Evolutionary conservation across 2,888 invertebrate genomes (phyloP).

Genomic region (Uropetala carovei): DNA sequence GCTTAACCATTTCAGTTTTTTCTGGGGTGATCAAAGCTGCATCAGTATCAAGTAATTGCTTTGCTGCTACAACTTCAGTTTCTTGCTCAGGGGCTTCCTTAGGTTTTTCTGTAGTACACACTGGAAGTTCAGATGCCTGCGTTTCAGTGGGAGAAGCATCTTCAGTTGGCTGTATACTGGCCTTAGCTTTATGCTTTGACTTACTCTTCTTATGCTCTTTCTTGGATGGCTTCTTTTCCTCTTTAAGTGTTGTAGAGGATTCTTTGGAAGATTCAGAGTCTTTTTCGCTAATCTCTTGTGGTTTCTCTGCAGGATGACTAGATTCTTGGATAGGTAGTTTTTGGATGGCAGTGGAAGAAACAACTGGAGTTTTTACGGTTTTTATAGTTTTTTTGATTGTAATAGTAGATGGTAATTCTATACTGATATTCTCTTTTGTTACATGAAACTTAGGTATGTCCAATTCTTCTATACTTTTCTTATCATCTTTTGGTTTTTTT

Average conservation of each 20-base stretch:
- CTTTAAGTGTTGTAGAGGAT: neutral
- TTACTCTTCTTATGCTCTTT: constrained; percentile 28
- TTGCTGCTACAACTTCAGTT: neutral
- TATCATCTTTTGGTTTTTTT: constrained; percentile 70
- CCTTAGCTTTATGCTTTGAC: neutral
- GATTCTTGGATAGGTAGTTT: neutral
- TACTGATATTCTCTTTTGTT: constrained; percentile 20
- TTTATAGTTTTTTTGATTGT: constrained; percentile 3
- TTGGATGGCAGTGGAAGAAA: neutral
- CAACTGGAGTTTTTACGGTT: neutral
- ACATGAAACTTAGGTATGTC: constrained; percentile 71
- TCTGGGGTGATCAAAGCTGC: neutral
- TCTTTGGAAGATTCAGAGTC: neutral
- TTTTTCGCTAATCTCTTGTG: neutral
- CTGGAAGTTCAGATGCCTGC: neutral
- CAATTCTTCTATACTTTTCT: constrained; percentile 64
- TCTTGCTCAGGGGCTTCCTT: neutral
- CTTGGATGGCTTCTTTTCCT: neutral
- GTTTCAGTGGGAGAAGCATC: neutral
- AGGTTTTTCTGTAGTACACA: neutral
- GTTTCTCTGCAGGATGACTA: neutral
- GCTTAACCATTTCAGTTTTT: neutral
- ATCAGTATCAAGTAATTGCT: neutral
- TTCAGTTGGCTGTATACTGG: neutral
- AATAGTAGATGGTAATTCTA: constrained; percentile 16